A percentile compares a stretch with the other conserved stretches of the same genome.
These are phyloP conservation scores for Calcarius lapponicus DNA, from an alignment of 2,797 vertebrate genomes.

Conservation along the genomic window DNA sequence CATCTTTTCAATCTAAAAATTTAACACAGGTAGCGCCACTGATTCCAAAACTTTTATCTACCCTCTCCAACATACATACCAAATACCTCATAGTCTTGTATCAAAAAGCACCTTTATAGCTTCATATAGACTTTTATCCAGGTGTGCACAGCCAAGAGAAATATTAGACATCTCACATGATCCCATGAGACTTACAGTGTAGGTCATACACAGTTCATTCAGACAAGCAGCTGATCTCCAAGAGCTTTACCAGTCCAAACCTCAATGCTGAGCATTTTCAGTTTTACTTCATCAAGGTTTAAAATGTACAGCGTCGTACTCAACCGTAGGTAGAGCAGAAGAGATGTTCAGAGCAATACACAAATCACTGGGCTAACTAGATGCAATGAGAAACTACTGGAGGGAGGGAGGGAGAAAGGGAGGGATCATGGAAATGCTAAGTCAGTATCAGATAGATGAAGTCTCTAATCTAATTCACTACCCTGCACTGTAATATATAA, in stretches of 20 bases:
- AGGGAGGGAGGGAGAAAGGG: constrained; percentile 3
- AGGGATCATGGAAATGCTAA: constrained; percentile 43
- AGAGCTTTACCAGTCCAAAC: background rate
- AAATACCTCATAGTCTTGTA: background rate
- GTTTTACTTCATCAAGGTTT: background rate
- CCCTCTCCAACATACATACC: constrained; percentile 31
- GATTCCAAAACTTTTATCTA: background rate
- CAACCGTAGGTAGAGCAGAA: background rate
- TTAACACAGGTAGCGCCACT: background rate
- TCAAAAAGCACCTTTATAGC: constrained; percentile 10
- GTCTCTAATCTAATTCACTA: constrained; percentile 49
- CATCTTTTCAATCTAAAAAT: background rate
- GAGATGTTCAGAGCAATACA: background rate
- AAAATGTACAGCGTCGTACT: background rate
- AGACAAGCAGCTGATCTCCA: constrained; percentile 15
- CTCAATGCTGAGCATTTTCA: background rate
- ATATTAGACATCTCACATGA: background rate
- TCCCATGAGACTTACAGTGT: background rate
- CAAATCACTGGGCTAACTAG: constrained; percentile 9
- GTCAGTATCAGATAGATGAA: constrained; percentile 35
- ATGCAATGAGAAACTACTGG: background rate
- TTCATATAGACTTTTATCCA: background rate
- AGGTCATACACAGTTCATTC: constrained; percentile 15
- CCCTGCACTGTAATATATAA: background rate
- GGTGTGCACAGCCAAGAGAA: constrained; percentile 7